A percentile compares a stretch with the other conserved stretches of the same genome.
Evolutionary conservation across 2,888 invertebrate genomes (phyloP).

Genomic region (Ectemnius cavifrons): DNA sequence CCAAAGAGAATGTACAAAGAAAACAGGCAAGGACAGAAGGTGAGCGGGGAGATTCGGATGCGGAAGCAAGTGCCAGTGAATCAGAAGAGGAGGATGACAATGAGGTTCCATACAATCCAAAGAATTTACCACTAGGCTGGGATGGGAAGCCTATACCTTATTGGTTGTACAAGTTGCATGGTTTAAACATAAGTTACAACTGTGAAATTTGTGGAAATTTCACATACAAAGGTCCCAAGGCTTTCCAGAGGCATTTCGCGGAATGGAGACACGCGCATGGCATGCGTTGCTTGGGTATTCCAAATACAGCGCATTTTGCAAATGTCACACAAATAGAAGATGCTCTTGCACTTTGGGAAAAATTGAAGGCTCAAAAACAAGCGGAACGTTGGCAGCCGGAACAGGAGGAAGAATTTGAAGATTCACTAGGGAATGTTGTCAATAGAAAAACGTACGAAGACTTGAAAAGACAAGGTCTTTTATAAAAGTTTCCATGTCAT

Average conservation of each 20-base stretch:
- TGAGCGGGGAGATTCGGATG: constrained; percentile 94
- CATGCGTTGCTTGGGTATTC: constrained; percentile 99
- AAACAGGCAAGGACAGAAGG: constrained; percentile 98
- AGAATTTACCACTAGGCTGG: constrained; percentile 99
- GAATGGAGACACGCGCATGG: constrained; percentile 94
- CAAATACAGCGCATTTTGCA: constrained; percentile 99
- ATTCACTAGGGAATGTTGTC: constrained; percentile 98
- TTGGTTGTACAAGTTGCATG: constrained; percentile 99
- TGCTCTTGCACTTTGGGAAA: constrained; percentile 98
- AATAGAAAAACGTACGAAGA: constrained; percentile 99
- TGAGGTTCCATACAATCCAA: constrained; percentile 99
- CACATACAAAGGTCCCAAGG: constrained; percentile 99
- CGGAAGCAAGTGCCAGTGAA: constrained; percentile 89
- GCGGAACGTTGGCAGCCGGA: constrained; percentile 97
- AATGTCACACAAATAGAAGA: constrained; percentile 99
- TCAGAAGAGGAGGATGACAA: constrained; percentile 93
- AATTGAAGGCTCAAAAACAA: constrained; percentile 96
- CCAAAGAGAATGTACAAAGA: constrained; percentile 98
- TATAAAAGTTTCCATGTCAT: constrained; percentile 80
- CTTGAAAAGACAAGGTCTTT: constrained; percentile 97
- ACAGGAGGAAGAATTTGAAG: constrained; percentile 99
- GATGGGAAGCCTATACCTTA: constrained; percentile 98
- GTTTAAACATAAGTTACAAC: constrained; percentile 98
- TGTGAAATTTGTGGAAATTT: constrained; percentile 99
- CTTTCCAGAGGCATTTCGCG: constrained; percentile 99